Conservation (phyloP, 1,140 invertebrate species). For the Cydia splendana region DNA sequence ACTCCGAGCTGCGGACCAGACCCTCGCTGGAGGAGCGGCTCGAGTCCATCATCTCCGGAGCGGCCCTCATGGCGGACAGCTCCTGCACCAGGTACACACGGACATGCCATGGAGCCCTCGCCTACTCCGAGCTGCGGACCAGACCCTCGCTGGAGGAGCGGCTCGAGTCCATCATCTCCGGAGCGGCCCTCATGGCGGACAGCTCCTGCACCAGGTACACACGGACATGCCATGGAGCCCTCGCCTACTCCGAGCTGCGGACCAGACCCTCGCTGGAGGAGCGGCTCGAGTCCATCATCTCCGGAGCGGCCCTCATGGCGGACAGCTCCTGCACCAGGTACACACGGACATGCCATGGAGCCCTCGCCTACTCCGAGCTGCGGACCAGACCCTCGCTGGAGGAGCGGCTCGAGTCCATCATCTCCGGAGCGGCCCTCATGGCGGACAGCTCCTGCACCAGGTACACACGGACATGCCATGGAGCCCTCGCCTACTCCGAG, state of each 20-base stretch:
- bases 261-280: slow-evolving; percentile 98
- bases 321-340: slow-evolving; percentile 93
- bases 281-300: slow-evolving; percentile 55
- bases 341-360: slow-evolving; percentile 91
- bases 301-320: slow-evolving; percentile 93
- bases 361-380: slow-evolving; percentile 96
- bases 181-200: slow-evolving; percentile 98
- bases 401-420: slow-evolving; percentile 80
- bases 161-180: slow-evolving; percentile 98
- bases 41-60: slow-evolving; percentile 98
- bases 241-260: slow-evolving; percentile 95
- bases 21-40: slow-evolving; percentile 98
- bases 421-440: slow-evolving; percentile 89
- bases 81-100: slow-evolving; percentile 86
- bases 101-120: slow-evolving; percentile 97
- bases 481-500: slow-evolving; percentile 97
- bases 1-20: slow-evolving; percentile 95
- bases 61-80: slow-evolving; percentile 98
- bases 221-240: slow-evolving; percentile 95
- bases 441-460: slow-evolving; percentile 96
- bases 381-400: slow-evolving; percentile 97
- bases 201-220: slow-evolving; percentile 89
- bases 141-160: slow-evolving; percentile 98
- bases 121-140: slow-evolving; percentile 96
- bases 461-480: slow-evolving; percentile 87